Base-by-base conservation (phyloP, 2,797 vertebrate genomes). In the Myripristis murdjan region DNA sequence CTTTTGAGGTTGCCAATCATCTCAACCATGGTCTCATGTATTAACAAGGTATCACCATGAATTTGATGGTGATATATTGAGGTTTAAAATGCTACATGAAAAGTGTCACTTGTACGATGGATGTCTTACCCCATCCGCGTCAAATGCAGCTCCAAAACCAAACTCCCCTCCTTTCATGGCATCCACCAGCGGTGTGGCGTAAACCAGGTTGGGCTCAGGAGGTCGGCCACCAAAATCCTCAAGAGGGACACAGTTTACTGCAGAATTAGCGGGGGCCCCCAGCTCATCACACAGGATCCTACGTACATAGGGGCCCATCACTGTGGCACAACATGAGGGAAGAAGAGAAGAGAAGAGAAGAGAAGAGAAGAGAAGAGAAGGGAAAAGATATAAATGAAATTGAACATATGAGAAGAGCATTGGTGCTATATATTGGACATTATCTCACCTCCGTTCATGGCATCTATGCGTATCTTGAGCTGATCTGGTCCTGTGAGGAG, bases 241-340 rank as follows among this genome's bases (percentile, higher is more conserved):
- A 90, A 98, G 78, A 22, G 98, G 98, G 77, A 98, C 92, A 85
- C 98, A 98, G 94, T 98, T 98, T 69, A 98, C 95, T 7, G 98
- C 97, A 58, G 98, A 99, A 92, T 99, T 99, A 59, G 96, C 98
- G 1, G 98, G 98, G 39, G 98, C 97, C 65, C 98, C 98, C 70
- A 99, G 77, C 81, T 99, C 98, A 72, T 99, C 98, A 79, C 98
- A 99, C 66, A 99, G 90, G 86, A 99, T 97, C 92, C 95, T 95
- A 64, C 97, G 96, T 68, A 99, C 97, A n/a, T 99, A 99, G 11
- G 97, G 98, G 64, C 98, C 98, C 98, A 99, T 99, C 80, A 98
- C 98, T 99, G 80, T n/a, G 87, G 90, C 74, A 89, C 12, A 87
- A 59, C 23, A 61, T 53, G 31, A 57, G 31, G 15, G 16, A 39